Evolutionary conservation across 2,888 invertebrate genomes (phyloP), one percentile per base, ranked within the genome.

Genomic region (Noctuana brunneofusca): DNA sequence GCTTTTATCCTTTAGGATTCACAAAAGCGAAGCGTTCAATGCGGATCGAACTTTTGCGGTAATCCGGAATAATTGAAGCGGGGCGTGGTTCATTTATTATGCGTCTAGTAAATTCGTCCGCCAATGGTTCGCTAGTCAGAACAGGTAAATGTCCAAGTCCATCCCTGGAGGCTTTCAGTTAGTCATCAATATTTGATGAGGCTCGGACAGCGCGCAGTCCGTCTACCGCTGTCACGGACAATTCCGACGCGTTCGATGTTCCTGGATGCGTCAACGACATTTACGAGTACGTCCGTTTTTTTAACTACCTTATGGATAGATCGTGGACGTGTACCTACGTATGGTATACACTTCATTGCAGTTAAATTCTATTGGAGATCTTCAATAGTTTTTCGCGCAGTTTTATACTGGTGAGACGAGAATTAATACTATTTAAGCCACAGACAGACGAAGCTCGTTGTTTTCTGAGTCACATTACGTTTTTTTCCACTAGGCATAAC

Each of bases 151-250:
- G 38, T 58, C 50, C 58, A 52, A 58, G 58, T 58, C 41, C 58
- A 58, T 52, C 52, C 59, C 70, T 73, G 71, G 74, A 80, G 74
- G 86, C 84, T 86, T 84, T 87, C 80, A 84, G 79, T 75, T 75
- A 70, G 64, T 65, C 76, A 76, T 89, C 84, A 89, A 89, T 89
- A 87, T 87, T 89, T 86, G 85, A 90, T 89, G 86, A 84, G 84
- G 73, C 78, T 83, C 84, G 86, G 86, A 84, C 87, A 9, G 24
- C 18, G 59, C 43, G 48, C n/a, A n/a, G 54, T 49, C 55, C 38
- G 55, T 55, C 62, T 49, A 49, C 27, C 32, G 46, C 62, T 62
- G 62, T 62, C 62, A 62, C 6, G 24, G 16, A 32, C 48, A 14
- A 9, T 20, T 55, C 50, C 14, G n/a, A 38, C 60, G 27, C 54